Evolutionary conservation across 2,113 vertebrate genomes (phyloP).

Genomic region (Cebus imitator): DNA sequence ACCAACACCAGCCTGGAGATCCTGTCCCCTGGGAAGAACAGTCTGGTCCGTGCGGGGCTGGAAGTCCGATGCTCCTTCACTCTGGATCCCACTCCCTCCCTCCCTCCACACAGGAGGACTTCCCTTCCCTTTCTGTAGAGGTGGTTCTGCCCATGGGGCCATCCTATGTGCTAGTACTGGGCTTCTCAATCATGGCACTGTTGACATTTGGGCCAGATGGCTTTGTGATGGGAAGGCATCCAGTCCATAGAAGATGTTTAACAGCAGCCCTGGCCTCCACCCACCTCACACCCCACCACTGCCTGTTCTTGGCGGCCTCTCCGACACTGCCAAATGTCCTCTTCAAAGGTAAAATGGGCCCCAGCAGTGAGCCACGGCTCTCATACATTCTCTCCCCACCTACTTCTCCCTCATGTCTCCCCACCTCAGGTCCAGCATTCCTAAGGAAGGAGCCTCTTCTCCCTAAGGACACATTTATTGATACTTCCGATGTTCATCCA

Average conservation of each 20-base stretch:
- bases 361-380: neutral
- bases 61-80: neutral
- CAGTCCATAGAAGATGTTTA: neutral
- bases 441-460: neutral
- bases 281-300: neutral
- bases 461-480: neutral
- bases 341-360: accelerated
- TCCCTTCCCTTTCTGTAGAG: neutral
- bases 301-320: neutral
- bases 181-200: neutral
- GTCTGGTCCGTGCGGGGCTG: neutral
- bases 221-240: accelerated
- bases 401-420: neutral
- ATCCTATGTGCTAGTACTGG: accelerated
- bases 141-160: neutral
- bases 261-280: neutral
- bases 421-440: neutral
- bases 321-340: neutral
- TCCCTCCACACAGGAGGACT: neutral
- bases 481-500: neutral
- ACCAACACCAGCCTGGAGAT: neutral
- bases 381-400: no score
- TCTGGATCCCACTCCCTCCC: neutral
- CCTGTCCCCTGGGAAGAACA: neutral
- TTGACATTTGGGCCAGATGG: no score